Evolutionary conservation across 2,888 invertebrate genomes (phyloP), one percentile per base, ranked within the genome.

Genomic region (Polymixis flavicincta): DNA sequence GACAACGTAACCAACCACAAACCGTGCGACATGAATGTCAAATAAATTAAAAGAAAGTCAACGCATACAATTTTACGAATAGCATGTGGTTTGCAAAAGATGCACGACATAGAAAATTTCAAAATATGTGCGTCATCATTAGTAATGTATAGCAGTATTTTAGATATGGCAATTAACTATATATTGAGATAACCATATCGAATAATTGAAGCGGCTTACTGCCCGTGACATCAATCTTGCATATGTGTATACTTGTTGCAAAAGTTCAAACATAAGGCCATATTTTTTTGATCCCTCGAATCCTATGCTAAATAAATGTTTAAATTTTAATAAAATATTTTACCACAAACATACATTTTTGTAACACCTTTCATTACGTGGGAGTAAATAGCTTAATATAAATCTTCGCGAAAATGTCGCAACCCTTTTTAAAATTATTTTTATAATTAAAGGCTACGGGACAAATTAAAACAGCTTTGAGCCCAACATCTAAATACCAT

Each of bases 41-140:
- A 77, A 84, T 80, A 77, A 76, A 82, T 79, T 80, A 70, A 74
- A 84, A 74, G 85, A 86, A 80, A 84, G 84, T 59, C 59, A 70
- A 65, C 19, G 42, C 65, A 74, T 68, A 72, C 64, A 78, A 52
- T 67, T 76, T 61, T 73, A 83, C 67, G 63, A 59, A 71, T 71
- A 74, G 37, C 77, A 77, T 71, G 63, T 63, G 50, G 71, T 75
- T 67, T 65, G 70, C 65, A 61, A 70, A 78, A 54, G 57, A 64
- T 55, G 59, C 60, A 69, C 69, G 68, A 59, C 61, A 60, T 74
- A 50, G 52, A 72, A 78, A 59, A 83, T 81, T 61, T 13, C 57
- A 74, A 66, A 71, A 73, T 67, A 28, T 61, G 52, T 71, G 69
- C 64, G 67, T 71, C 85, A 61, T 80, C 55, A 32, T 42, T 64